Evolutionary conservation across 2,113 vertebrate genomes (phyloP).

Genomic region (Pampusana beccarii): DNA sequence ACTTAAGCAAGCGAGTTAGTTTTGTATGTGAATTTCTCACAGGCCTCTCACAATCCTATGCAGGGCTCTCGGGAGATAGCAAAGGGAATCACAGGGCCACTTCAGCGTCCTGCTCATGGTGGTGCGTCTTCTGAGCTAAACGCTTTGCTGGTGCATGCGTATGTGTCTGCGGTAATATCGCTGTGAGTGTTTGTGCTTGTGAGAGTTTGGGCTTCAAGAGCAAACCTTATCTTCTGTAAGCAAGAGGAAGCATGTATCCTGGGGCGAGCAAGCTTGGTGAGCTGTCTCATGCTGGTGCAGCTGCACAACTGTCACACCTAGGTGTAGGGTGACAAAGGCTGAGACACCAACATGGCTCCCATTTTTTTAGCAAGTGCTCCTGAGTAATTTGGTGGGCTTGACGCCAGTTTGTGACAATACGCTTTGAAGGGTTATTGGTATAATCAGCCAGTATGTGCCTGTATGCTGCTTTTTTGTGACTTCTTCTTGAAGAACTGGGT

Average conservation of each 20-base stretch:
- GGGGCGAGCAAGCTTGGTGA: background rate
- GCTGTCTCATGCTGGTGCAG: background rate
- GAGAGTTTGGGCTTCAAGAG: background rate
- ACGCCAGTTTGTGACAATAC: background rate
- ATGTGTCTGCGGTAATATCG: fast-evolving
- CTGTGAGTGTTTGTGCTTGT: background rate
- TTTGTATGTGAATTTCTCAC: background rate
- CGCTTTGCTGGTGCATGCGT: background rate
- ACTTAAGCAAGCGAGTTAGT: background rate
- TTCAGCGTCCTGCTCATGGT: background rate
- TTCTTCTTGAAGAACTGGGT: background rate
- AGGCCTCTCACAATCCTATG: fast-evolving
- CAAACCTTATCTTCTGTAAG: background rate
- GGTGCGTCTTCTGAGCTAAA: background rate
- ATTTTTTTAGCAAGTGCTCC: background rate
- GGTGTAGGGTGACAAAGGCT: background rate
- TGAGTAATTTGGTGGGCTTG: background rate
- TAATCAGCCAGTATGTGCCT: background rate
- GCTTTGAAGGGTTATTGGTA: background rate
- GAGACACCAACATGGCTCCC: background rate
- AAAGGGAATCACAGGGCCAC: background rate
- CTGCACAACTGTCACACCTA: background rate
- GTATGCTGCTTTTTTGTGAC: background rate
- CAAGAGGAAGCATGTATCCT: background rate
- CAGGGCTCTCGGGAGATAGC: background rate